phyloP scores from a whole-genome alignment of 92 coral and sea anemone genomes.

The Umimayanthus chanpuru region DNA sequence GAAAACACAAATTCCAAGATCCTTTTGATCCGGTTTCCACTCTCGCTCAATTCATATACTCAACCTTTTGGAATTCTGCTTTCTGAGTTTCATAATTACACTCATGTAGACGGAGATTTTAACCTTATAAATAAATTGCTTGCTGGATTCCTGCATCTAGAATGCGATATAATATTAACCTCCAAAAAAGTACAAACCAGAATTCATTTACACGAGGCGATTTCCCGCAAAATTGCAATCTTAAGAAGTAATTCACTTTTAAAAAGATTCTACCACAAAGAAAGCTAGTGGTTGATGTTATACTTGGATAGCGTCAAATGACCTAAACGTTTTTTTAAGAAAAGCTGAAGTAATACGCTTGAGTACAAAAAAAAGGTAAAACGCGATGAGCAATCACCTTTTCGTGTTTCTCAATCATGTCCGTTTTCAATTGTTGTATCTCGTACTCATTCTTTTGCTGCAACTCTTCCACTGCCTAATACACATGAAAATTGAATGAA shows the following conservation, averaged over 20 bases:
- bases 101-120: too few relatives aligned
- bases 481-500: neutral
- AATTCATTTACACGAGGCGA: neutral
- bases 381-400: slow-evolving; percentile 48
- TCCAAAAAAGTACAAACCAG: neutral
- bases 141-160: too few relatives aligned
- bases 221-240: neutral
- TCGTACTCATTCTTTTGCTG: slow-evolving; percentile 92
- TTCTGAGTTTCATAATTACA: too few relatives aligned
- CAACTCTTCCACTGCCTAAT: slow-evolving; percentile 77
- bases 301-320: too few relatives aligned
- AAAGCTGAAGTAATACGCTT: neutral
- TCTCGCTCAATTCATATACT: too few relatives aligned
- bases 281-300: neutral
- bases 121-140: too few relatives aligned
- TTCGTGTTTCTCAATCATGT: slow-evolving; percentile 90
- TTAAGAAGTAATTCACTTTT: neutral
- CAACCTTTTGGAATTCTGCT: too few relatives aligned
- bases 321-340: neutral
- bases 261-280: too few relatives aligned
- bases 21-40: too few relatives aligned
- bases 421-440: slow-evolving; percentile 89
- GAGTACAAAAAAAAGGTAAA: too few relatives aligned
- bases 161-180: too few relatives aligned
- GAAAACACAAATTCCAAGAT: too few relatives aligned